These are phyloP conservation scores for Xiphydria camelus DNA, from an alignment of 2,888 invertebrate species.

Conservation along the genomic window DNA sequence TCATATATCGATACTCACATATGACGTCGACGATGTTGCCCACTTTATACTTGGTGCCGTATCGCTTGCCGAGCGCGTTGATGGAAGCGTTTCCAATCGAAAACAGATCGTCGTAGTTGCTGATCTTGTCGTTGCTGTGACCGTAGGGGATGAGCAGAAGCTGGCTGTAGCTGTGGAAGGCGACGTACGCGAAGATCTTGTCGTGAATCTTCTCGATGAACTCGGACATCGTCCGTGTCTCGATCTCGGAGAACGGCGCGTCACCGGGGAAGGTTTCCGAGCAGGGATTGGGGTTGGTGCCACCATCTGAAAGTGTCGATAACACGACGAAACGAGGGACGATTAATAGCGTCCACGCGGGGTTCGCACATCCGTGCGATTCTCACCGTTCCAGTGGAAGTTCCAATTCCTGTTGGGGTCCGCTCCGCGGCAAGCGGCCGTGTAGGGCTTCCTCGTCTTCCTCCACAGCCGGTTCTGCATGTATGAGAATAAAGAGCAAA, in stretches of 20 bases:
- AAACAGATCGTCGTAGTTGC: constrained; percentile 61
- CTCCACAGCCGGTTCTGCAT: constrained; percentile 66
- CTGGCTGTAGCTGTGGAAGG: constrained; percentile 70
- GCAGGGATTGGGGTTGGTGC: constrained; percentile 57
- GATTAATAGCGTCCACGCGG: too few species aligned
- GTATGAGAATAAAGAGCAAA: neutral
- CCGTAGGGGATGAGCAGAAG: constrained; percentile 66
- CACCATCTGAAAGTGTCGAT: constrained; percentile 54
- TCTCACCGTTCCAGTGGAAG: constrained; percentile 64
- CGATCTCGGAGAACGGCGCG: constrained; percentile 63
- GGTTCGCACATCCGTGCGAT: constrained; percentile 14
- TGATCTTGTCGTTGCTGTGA: constrained; percentile 54
- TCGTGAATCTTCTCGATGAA: constrained; percentile 58
- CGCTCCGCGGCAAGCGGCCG: constrained; percentile 60
- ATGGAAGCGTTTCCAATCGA: constrained; percentile 24
- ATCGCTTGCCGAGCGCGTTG: constrained; percentile 45
- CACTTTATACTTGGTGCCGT: constrained; percentile 46
- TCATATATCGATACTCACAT: constrained; percentile 27
- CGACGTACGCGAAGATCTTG: constrained; percentile 62
- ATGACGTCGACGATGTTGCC: constrained; percentile 35
- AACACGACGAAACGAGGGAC: neutral
- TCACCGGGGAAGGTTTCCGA: constrained; percentile 61
- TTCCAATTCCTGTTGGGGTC: constrained; percentile 71
- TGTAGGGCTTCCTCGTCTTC: constrained; percentile 64
- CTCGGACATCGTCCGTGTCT: constrained; percentile 59